Percentiles rank a stretch among this genome's conserved stretches.
These are phyloP conservation scores for Isurus oxyrinchus DNA, from an alignment of 2,113 vertebrate genomes.

Conservation along the genomic window DNA sequence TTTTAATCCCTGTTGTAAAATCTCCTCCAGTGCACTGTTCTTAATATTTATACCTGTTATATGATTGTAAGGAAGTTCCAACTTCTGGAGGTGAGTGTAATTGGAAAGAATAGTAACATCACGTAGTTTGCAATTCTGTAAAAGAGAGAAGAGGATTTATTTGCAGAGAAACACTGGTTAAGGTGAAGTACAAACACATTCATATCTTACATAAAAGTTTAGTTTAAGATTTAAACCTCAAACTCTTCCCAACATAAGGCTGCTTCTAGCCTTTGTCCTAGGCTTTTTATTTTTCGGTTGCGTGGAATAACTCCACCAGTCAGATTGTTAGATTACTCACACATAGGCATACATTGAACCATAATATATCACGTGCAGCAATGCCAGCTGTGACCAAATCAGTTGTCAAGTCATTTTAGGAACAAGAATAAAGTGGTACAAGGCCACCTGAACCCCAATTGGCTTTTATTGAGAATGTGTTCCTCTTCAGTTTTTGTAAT, in stretches of 20 bases:
- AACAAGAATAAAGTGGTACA: neutral
- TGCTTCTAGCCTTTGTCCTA: neutral
- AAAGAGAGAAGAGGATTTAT: conserved; percentile 42
- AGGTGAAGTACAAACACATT: conserved; percentile 28
- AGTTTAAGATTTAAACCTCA: neutral
- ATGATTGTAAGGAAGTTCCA: conserved; percentile 80
- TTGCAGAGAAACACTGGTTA: conserved; percentile 31
- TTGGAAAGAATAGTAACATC: conserved; percentile 68
- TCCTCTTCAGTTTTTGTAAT: neutral
- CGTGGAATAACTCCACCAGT: neutral
- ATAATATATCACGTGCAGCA: neutral
- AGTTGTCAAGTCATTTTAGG: neutral
- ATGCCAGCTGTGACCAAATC: neutral
- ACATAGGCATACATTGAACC: neutral
- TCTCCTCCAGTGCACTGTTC: neutral
- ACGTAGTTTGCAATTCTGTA: conserved; percentile 61
- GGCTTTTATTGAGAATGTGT: neutral
- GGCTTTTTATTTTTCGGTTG: neutral
- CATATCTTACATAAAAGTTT: neutral
- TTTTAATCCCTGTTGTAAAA: neutral
- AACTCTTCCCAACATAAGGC: neutral
- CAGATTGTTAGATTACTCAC: neutral
- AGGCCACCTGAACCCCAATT: neutral
- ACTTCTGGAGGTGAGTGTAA: conserved; percentile 75
- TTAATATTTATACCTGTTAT: conserved; percentile 68